Conservation (phyloP, 23 tunicate genomes). For the Styela clava region DNA sequence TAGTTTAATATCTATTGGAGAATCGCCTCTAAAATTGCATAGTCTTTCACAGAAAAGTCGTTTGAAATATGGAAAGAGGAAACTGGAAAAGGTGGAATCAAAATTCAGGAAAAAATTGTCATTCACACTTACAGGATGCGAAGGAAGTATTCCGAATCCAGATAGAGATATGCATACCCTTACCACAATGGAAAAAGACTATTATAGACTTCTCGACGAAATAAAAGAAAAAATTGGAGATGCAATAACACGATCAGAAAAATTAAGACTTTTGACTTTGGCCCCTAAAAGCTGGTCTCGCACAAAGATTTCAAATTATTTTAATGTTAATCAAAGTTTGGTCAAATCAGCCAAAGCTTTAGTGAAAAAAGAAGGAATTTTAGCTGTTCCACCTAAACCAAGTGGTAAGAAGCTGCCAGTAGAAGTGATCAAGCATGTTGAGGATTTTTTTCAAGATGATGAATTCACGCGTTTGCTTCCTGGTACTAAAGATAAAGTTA, state of each 20-base stretch:
- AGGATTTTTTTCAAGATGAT: conserved; percentile 30
- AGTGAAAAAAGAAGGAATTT: conserved; percentile 32
- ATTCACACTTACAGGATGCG: neutral
- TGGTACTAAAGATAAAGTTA: conserved; percentile 34
- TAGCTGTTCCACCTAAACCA: conserved; percentile 14
- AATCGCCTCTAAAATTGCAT: neutral
- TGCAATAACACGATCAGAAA: neutral
- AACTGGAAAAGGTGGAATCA: neutral
- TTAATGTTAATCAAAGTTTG: conserved; percentile 23
- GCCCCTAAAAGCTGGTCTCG: conserved; percentile 38
- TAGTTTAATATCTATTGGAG: neutral
- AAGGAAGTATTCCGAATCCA: neutral
- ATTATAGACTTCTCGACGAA: neutral
- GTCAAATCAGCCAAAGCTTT: conserved; percentile 31
- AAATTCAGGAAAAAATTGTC: neutral
- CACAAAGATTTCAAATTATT: conserved; percentile 26
- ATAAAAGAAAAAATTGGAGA: neutral
- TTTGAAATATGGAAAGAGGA: neutral
- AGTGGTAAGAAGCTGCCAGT: conserved; percentile 20
- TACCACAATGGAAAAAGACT: neutral
- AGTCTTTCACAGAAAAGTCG: neutral
- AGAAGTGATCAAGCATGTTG: conserved; percentile 27
- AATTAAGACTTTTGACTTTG: conserved; percentile 29
- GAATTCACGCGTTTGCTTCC: conserved; percentile 34
- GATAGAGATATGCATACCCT: neutral